phyloP scores from a whole-genome alignment of 1,140 invertebrate species.

The Euura lappo region DNA sequence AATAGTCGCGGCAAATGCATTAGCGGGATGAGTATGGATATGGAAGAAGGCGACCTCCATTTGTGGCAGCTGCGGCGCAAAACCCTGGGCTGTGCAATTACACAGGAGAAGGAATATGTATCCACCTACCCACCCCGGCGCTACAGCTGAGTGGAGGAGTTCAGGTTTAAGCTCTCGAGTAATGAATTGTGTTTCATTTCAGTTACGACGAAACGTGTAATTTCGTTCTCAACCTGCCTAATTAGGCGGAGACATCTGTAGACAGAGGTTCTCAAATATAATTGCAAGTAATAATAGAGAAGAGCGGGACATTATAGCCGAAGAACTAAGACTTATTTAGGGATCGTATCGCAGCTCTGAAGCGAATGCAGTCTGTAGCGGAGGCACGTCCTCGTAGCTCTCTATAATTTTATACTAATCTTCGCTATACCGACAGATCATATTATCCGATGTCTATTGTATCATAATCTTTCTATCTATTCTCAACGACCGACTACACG shows the following conservation, averaged over 20 bases:
- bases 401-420: conserved; percentile 56
- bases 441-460: conserved; percentile 51
- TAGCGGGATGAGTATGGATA: no score
- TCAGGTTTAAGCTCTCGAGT: conserved; percentile 22
- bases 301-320: neutral
- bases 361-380: conserved; percentile 1
- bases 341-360: neutral
- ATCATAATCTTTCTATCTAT: conserved; percentile 54
- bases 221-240: conserved; percentile 46
- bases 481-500: conserved; percentile 20
- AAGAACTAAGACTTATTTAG: neutral
- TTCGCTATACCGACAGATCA: conserved; percentile 39
- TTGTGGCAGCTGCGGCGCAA: neutral
- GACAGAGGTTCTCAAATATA: conserved; percentile 43
- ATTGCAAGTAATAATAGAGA: neutral
- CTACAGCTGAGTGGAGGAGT: neutral
- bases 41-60: no score
- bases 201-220: conserved; percentile 54
- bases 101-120: neutral
- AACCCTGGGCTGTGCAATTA: neutral
- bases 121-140: neutral
- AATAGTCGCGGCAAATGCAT: no score
- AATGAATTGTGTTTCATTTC: conserved; percentile 57
- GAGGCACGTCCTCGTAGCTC: conserved; percentile 41
- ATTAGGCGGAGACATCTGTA: conserved; percentile 58